Percentiles rank a stretch among this genome's conserved stretches.
Evolutionary conservation across 2,797 vertebrate species (phyloP).

Genomic region (Anomalospiza imberbis): DNA sequence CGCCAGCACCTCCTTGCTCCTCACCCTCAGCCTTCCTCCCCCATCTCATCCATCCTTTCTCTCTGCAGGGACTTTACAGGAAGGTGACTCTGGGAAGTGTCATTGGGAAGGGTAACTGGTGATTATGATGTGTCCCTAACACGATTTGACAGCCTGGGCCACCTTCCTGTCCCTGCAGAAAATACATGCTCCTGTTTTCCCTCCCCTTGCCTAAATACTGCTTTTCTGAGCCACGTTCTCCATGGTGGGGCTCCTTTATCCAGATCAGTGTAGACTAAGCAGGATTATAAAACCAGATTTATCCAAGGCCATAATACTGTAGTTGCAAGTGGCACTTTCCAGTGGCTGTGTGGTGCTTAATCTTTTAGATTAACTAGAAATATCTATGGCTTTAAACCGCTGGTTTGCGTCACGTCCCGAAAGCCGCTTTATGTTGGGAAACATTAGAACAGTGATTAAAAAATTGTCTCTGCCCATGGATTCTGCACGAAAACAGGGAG

Average conservation of each 20-base stretch:
- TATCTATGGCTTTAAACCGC: constrained; percentile 62
- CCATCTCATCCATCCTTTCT: rapidly evolving
- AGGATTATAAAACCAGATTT: constrained; percentile 71
- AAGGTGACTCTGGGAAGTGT: not conserved
- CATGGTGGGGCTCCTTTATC: constrained; percentile 34
- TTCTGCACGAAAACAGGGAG: not conserved
- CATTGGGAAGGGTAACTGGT: constrained; percentile 9
- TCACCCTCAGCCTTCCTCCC: not conserved
- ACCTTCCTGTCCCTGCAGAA: constrained; percentile 29
- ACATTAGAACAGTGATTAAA: constrained; percentile 54
- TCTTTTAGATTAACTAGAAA: constrained; percentile 69
- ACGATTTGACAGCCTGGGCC: not conserved
- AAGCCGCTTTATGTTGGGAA: constrained; percentile 62
- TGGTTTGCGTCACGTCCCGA: constrained; percentile 62
- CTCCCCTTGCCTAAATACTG: constrained; percentile 8
- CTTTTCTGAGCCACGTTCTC: constrained; percentile 16
- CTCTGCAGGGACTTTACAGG: not conserved
- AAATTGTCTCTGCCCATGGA: not conserved
- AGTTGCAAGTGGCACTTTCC: constrained; percentile 45
- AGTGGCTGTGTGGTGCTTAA: constrained; percentile 66
- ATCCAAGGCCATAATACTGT: constrained; percentile 40
- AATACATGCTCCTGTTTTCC: not conserved
- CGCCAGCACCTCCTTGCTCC: not conserved
- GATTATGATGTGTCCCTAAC: constrained; percentile 21
- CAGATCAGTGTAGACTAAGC: constrained; percentile 64